phyloP scores from a whole-genome alignment of 2,113 vertebrate genomes.

The Entelurus aequoreus region DNA sequence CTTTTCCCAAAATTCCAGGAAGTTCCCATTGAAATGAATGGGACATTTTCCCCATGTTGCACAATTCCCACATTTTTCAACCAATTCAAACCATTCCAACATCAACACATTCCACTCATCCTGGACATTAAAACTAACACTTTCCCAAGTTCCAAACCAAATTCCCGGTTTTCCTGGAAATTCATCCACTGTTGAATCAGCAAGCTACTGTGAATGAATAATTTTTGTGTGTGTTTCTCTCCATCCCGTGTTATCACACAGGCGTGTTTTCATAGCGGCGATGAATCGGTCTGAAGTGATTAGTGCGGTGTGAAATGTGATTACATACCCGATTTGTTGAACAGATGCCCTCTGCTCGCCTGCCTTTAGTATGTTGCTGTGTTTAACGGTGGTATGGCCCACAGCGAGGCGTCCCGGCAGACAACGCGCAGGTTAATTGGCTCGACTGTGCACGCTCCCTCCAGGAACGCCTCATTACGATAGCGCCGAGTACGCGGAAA shows the following conservation, averaged over 20 bases:
- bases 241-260: conserved; percentile 29
- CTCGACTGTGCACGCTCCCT: conserved; percentile 48
- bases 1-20: too few species aligned
- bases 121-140: too few species aligned
- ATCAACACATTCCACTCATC: too few species aligned
- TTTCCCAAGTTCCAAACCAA: too few species aligned
- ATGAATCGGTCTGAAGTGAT: conserved; percentile 73
- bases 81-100: too few species aligned
- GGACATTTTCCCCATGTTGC: too few species aligned
- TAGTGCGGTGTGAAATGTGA: conserved; percentile 72
- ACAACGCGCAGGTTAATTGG: conserved; percentile 69
- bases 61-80: too few species aligned
- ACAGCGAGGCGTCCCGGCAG: conserved; percentile 64
- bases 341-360: conserved; percentile 69
- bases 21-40: too few species aligned
- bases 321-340: conserved; percentile 69
- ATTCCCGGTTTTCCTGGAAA: too few species aligned
- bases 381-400: conserved; percentile 49
- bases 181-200: conserved; percentile 56
- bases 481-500: too few species aligned
- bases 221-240: conserved; percentile 4
- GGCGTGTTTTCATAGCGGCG: conserved; percentile 65
- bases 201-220: conserved; percentile 41
- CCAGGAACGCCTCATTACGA: not conserved
- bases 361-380: conserved; percentile 53